Base-by-base conservation (phyloP, 2,113 vertebrate species). In the Aleadryas rufinucha region DNA sequence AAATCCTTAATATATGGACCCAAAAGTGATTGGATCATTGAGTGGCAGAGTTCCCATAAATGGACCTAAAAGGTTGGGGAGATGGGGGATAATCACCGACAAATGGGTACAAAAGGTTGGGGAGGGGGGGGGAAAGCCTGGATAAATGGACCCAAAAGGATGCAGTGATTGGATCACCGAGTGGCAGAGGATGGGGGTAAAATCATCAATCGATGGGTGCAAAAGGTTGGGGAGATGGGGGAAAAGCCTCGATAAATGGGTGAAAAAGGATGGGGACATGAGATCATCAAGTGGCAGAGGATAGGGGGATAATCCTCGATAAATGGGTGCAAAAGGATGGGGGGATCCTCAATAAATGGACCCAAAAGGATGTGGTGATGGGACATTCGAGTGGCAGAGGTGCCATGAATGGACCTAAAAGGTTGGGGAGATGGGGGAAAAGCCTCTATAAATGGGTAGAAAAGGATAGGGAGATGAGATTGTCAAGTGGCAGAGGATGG, bases 1-100 rank as follows among this genome's bases (percentile, higher is more conserved):
- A 49, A 6, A 37, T 81, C 2, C 2, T 42, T 1, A 2, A 6
- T 22, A 0, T 19, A 6, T 37, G 41, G 28, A 39, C 5, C 28
- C 1, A 1, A 56, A 41, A 49, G 28, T 13, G 10, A 39, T 68
- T 45, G 16, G 26, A 7, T 28, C 6, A 2, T 5, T 2, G 18
- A 47, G 42, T 30, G 56, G 56, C 7, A 49, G n/a, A 39, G 39
- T 39, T 39, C 39, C 39, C 39, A 39, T 39, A 39, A 39, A 39
- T 39, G 39, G 39, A 39, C 9, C 39, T 39, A 39, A 42, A 42
- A 42, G 42, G 42, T 16, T 16, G 42, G 22, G n/a, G 16, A 59
- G 26, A 60, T 26, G 39, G 39, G 39, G 39, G 39, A 11, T 10
- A 39, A 39, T 9, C 35, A 3, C 27, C 16, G 2, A 18, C 4